Evolutionary conservation across 37 sponge, comb jelly and placozoan genomes (phyloP), one percentile per base, ranked within the genome.

Genomic region (Beroe ovata): DNA sequence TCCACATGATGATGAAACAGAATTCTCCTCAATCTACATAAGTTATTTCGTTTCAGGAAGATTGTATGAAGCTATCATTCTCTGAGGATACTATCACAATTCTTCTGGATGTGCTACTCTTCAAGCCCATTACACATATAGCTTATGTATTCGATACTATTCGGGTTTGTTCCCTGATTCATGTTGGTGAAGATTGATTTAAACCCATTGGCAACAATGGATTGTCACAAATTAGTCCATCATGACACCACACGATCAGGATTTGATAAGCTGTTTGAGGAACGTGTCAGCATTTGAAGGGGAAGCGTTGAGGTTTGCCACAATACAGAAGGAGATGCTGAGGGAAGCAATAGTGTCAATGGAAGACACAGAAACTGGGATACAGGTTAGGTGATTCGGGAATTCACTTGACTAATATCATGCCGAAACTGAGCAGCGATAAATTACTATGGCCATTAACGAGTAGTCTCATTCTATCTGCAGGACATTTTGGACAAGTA

Each of bases 401-500:
- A n/a, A n/a, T n/a, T n/a, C n/a, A n/a, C n/a, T n/a, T n/a, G n/a
- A n/a, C n/a, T n/a, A n/a, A n/a, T n/a, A n/a, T n/a, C n/a, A n/a
- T n/a, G n/a, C n/a, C n/a, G n/a, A n/a, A n/a, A n/a, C n/a, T n/a
- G n/a, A n/a, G n/a, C n/a, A n/a, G n/a, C n/a, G n/a, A n/a, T n/a
- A n/a, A n/a, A n/a, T n/a, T n/a, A n/a, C n/a, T n/a, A n/a, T n/a
- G n/a, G n/a, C n/a, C n/a, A n/a, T n/a, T n/a, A n/a, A n/a, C n/a
- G n/a, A n/a, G n/a, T n/a, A n/a, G n/a, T n/a, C n/a, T 47, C 11
- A 47, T 47, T 47, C 11, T 30, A 33, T 18, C 16, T 66, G 19
- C 69, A 66, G 69, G 69, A 66, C 16, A 30, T 66, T 11, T 29
- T 66, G 69, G 69, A 66, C 69, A 66, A 66, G 69, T 66, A 29